Evolutionary conservation across 2,113 vertebrate species (phyloP), one percentile per base, ranked within the genome.

Genomic region (Dinomys branickii): DNA sequence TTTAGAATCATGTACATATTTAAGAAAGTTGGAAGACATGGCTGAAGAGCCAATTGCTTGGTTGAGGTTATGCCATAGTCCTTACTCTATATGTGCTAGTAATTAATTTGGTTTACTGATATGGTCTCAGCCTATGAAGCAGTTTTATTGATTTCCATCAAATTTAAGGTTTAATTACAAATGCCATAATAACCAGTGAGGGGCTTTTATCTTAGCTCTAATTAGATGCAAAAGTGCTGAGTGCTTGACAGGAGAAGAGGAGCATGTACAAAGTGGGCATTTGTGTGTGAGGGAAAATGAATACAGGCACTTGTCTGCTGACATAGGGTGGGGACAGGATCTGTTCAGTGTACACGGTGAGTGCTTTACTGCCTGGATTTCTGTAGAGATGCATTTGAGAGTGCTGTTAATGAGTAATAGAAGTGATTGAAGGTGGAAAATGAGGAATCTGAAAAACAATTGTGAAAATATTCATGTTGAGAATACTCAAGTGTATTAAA

Each of bases 81-180:
- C 96, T 93, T 85, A 85, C 44, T 85, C 17, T 7, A 38, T 24
- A 65, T 71, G 58, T 41, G 65, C 28, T 95, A 0, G 92, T 94
- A 84, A 75, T 86, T 86, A 89, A 90, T 85, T 65, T 85, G 50
- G 30, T 89, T 83, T 95, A 83, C 22, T 6, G 38, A 58, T 83
- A 52, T 91, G n/a, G 91, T 71, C 38, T 63, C 50, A 89, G 88
- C 50, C 0, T n/a, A 82, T 35, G 83, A 86, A 77, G 11, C 7
- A 63, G 7, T 80, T 47, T 92, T 90, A 90, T 65, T 90, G 35
- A 82, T 94, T 92, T 82, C 10, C 78, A 81, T 90, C 93, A 85
- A 59, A 67, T 73, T 67, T 82, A 86, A 84, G 0, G 35, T 84
- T 89, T 77, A 84, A 80, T 84, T 93, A 73, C 20, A 65, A 82